These are phyloP conservation scores for Anthonomus grandis DNA, from an alignment of 1,140 invertebrate species.

Conservation along the genomic window DNA sequence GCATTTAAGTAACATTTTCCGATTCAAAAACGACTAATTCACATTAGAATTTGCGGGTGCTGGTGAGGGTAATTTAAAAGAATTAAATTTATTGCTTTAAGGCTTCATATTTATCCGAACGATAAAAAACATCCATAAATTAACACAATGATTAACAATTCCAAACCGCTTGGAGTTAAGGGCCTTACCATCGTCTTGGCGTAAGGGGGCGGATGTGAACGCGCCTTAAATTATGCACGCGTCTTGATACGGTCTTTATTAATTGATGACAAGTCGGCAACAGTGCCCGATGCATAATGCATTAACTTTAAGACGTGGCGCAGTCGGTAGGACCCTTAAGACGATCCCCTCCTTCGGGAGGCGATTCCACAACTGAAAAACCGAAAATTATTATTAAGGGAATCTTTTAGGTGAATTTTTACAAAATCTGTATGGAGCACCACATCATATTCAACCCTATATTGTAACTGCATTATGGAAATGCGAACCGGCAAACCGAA, in stretches of 20 bases:
- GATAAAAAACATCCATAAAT: not conserved
- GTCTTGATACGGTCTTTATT: conserved; percentile 51
- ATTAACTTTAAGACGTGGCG: conserved; percentile 29
- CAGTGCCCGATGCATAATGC: conserved; percentile 47
- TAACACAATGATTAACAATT: conserved; percentile 15
- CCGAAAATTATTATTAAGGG: too few species aligned
- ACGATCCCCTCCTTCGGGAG: too few species aligned
- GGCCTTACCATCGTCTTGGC: conserved; percentile 16
- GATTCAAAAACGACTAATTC: too few species aligned
- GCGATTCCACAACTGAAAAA: too few species aligned
- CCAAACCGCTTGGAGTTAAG: conserved; percentile 23
- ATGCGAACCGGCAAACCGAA: not conserved
- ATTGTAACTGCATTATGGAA: not conserved
- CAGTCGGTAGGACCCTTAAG: too few species aligned
- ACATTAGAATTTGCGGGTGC: too few species aligned
- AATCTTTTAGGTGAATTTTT: too few species aligned
- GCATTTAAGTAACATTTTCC: too few species aligned
- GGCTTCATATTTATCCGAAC: not conserved
- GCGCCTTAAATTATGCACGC: conserved; percentile 44
- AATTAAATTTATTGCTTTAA: not conserved
- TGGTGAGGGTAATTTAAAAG: too few species aligned
- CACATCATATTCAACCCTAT: not conserved
- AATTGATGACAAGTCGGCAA: conserved; percentile 50
- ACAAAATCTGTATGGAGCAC: too few species aligned
- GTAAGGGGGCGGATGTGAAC: conserved; percentile 15